Percentiles rank a stretch among this genome's conserved stretches.
phyloP scores from a whole-genome alignment of 1,140 invertebrate species.

The Dreissena polymorpha region DNA sequence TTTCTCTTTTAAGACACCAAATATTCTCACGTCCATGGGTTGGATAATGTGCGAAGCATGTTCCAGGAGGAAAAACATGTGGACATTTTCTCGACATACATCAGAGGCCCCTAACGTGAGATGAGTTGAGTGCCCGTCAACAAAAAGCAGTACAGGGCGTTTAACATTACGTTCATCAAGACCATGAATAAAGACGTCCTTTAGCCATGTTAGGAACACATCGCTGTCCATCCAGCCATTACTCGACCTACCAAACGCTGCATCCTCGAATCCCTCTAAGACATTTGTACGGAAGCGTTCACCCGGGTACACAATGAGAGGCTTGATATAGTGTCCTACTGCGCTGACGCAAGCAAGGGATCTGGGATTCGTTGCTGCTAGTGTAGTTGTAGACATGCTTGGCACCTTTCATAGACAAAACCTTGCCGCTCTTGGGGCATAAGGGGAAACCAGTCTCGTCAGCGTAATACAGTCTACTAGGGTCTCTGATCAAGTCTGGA shows the following conservation, averaged over 20 bases:
- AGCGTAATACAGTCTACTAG: constrained; percentile 13
- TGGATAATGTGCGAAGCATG: constrained; percentile 44
- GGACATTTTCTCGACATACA: constrained; percentile 38
- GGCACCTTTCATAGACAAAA: constrained; percentile 16
- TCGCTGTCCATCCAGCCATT: constrained; percentile 43
- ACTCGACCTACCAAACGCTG: constrained; percentile 1
- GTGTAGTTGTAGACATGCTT: constrained; percentile 20
- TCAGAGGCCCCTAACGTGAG: constrained; percentile 16
- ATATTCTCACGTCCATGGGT: constrained; percentile 12
- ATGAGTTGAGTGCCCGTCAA: constrained; percentile 52
- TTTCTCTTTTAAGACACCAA: constrained; percentile 3
- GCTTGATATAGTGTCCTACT: neutral
- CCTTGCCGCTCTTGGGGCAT: constrained; percentile 19
- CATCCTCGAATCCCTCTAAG: constrained; percentile 30
- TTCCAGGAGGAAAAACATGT: constrained; percentile 45
- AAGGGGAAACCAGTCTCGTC: constrained; percentile 35
- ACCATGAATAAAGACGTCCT: constrained; percentile 21
- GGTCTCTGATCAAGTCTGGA: neutral
- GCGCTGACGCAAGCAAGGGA: constrained; percentile 5
- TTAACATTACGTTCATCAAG: constrained; percentile 1
- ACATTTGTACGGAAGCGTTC: neutral
- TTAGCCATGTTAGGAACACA: constrained; percentile 5
- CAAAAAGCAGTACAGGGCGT: constrained; percentile 25
- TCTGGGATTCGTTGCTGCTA: constrained; percentile 26
- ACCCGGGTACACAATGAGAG: constrained; percentile 22